These are phyloP conservation scores for Chionomys nivalis DNA, from an alignment of 2,113 vertebrate species.

Conservation along the genomic window DNA sequence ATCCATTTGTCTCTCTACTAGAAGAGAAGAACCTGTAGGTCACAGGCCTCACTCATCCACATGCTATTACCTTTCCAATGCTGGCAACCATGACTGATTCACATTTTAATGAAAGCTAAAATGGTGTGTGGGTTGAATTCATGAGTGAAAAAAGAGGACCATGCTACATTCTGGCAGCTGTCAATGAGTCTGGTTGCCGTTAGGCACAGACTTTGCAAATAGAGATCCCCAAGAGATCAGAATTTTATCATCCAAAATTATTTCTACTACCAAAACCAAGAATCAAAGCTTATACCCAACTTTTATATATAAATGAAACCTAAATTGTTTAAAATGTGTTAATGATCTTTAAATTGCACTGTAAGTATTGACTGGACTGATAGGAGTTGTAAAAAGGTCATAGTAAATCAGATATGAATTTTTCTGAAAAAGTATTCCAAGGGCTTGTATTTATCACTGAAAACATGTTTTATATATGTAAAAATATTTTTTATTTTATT, in stretches of 20 bases:
- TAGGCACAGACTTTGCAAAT: neutral
- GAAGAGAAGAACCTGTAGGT: neutral
- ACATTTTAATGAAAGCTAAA: neutral
- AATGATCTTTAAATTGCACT: neutral
- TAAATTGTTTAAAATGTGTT: neutral
- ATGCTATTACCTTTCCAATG: fast-evolving
- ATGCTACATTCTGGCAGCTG: fast-evolving
- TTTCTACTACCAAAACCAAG: neutral
- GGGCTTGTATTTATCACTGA: neutral
- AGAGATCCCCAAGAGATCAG: neutral
- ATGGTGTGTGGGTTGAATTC: too few species aligned
- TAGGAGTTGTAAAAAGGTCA: neutral
- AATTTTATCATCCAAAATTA: neutral
- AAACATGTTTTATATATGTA: neutral
- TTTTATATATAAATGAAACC: neutral
- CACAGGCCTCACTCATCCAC: fast-evolving
- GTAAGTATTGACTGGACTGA: neutral
- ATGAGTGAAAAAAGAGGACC: fast-evolving
- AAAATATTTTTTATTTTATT: neutral
- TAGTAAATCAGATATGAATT: fast-evolving
- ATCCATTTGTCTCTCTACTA: neutral
- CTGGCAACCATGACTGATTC: neutral
- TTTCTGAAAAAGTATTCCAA: neutral
- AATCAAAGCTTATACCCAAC: neutral
- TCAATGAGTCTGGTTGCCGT: fast-evolving